phyloP scores from a whole-genome alignment of 1,140 invertebrate species.

The Drosophila ambigua region DNA sequence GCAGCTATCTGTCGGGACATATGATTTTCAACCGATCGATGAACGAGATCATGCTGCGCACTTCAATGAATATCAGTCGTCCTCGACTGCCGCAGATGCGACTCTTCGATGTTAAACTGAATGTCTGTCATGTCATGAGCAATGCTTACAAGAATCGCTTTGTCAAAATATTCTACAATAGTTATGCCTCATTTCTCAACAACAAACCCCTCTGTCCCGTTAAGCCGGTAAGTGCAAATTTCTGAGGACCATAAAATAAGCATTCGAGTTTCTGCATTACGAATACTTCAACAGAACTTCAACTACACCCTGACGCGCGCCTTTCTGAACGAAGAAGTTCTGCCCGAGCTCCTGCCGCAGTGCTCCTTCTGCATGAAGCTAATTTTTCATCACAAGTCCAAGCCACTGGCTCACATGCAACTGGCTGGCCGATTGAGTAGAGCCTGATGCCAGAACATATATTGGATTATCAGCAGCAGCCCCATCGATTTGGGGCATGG shows the following conservation, averaged over 20 bases:
- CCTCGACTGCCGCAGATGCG: constrained; percentile 33
- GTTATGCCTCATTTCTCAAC: constrained; percentile 46
- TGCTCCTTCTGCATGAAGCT: constrained; percentile 46
- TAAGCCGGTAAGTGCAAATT: constrained; percentile 37
- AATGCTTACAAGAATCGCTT: constrained; percentile 63
- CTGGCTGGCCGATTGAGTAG: constrained; percentile 36
- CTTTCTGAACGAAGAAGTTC: constrained; percentile 47
- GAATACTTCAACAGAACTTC: constrained; percentile 35
- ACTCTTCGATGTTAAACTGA: constrained; percentile 50
- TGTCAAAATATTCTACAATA: constrained; percentile 37
- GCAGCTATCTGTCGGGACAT: constrained; percentile 61
- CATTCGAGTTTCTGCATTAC: background rate
- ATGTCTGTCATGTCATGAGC: constrained; percentile 46
- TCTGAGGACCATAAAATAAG: background rate
- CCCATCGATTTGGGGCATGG: no score
- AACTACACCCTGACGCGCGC: constrained; percentile 53
- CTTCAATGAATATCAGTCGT: constrained; percentile 45
- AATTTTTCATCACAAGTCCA: constrained; percentile 39
- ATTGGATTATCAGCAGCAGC: no score
- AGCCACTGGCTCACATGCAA: constrained; percentile 33
- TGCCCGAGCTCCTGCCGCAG: constrained; percentile 52
- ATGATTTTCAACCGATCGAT: constrained; percentile 32
- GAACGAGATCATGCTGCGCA: constrained; percentile 29
- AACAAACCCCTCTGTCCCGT: constrained; percentile 40
- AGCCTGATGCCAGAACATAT: background rate